Evolutionary conservation across 2,113 vertebrate species (phyloP).

Genomic region (Epinephelus moara): DNA sequence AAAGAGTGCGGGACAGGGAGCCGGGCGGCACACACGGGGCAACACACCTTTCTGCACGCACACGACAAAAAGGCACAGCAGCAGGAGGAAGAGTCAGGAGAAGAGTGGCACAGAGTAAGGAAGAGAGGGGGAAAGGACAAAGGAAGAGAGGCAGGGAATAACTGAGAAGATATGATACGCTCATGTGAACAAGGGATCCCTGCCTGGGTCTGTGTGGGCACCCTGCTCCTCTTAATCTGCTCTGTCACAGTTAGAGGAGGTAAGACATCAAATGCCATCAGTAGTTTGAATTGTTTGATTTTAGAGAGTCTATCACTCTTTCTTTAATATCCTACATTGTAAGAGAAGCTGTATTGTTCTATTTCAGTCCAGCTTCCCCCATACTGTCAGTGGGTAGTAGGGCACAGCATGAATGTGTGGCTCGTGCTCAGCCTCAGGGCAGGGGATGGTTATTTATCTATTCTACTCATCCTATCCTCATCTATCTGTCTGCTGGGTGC

Average conservation of each 20-base stretch:
- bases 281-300: constrained; percentile 29
- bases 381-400: constrained; percentile 50
- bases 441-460: constrained; percentile 59
- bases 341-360: constrained; percentile 51
- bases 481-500: constrained; percentile 66
- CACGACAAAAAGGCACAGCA: constrained; percentile 33
- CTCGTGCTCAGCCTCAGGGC: constrained; percentile 62
- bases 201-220: constrained; percentile 69
- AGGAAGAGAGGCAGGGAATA: constrained; percentile 59
- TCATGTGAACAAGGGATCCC: constrained; percentile 68
- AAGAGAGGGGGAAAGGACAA: constrained; percentile 49
- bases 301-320: constrained; percentile 18
- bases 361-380: constrained; percentile 55
- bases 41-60: constrained; percentile 65
- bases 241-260: constrained; percentile 78
- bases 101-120: constrained; percentile 47
- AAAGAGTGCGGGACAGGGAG: constrained; percentile 84
- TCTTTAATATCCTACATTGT: background rate
- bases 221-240: constrained; percentile 71
- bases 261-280: constrained; percentile 68
- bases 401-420: constrained; percentile 63
- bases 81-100: constrained; percentile 33
- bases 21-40: constrained; percentile 73
- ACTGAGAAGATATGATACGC: constrained; percentile 75
- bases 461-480: constrained; percentile 65